A percentile compares a stretch with the other conserved stretches of the same genome.
Conservation (phyloP, 2,797 vertebrate species). For the Holocentrus rufus region DNA sequence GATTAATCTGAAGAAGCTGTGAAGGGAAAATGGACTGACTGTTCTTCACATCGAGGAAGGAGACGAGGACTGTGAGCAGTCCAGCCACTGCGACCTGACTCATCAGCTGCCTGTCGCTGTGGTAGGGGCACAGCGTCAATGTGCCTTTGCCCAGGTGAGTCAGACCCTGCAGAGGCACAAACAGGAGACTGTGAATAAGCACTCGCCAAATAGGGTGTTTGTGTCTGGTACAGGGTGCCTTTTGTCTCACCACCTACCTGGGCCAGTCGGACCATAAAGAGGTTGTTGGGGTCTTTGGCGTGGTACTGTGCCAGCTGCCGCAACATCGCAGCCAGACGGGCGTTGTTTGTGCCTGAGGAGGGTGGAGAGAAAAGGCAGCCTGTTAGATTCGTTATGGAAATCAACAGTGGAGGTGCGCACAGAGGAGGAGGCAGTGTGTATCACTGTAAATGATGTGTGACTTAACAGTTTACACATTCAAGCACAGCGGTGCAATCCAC, state of each 20-base stretch:
- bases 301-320: conserved; percentile 97
- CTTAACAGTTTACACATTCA: neutral
- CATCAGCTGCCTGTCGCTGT: conserved; percentile 98
- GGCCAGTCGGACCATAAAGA: conserved; percentile 98
- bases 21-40: conserved; percentile 83
- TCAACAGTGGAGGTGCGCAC: neutral
- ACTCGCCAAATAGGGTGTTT: conserved; percentile 6
- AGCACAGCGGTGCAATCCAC: neutral
- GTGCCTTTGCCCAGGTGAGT: conserved; percentile 99
- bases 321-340: conserved; percentile 95
- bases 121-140: conserved; percentile 96
- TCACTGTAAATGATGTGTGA: neutral
- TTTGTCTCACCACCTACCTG: conserved; percentile 83
- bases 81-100: conserved; percentile 97
- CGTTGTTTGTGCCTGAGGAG: conserved; percentile 93
- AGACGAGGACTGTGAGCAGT: conserved; percentile 94
- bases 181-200: conserved; percentile 42
- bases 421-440: too few relatives aligned
- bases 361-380: conserved; percentile 23
- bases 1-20: neutral
- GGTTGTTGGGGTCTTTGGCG: conserved; percentile 98
- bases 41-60: conserved; percentile 98
- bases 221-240: conserved; percentile 17
- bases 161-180: conserved; percentile 85
- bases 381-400: conserved; percentile 24